Evolutionary conservation across 2,888 invertebrate genomes (phyloP), one percentile per base, ranked within the genome.

Genomic region (Acrocyrtus sp.): DNA sequence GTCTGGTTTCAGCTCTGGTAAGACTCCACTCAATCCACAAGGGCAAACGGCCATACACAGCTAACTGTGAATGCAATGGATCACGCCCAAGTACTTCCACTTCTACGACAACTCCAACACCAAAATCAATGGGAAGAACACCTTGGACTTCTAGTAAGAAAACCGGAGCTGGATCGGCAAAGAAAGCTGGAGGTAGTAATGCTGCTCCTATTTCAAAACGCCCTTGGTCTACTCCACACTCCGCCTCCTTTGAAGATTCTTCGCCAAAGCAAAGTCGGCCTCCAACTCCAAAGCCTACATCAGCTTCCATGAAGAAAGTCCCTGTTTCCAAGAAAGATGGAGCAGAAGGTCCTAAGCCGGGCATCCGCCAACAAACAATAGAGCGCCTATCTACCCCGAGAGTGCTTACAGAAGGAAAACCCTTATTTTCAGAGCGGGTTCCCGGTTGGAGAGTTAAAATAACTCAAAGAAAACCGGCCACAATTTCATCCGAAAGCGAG

Each of bases 311-410:
- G n/a, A n/a, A n/a, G n/a, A n/a, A n/a, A n/a, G 24, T 17, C 15
- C 6, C 26, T 3, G 1, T 26, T 24, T 17, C 1, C 22, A 21
- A 29, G 15, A 60, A 60, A 45, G 45, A 21, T 5, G 17, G 26
- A 15, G 12, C 15, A 45, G 8, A 27, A 47, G 29, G 47, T 24
- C 1, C 53, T 17, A 34, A 53, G 15, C 60, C 53, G 15, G 60
- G 53, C 10, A 47, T 61, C 0, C 58, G 68, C 0, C 39, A 60
- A 21, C 39, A 61, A 17, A 68, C 68, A 1, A 47, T 68, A 6
- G 60, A 61, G 15, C 27, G 60, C n/a, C 34, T 68, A 26, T 45
- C 68, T 2, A 61, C 47, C 3, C 68, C 58, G 2, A 60, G 54
- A 47, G 22, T 43, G 6, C 34, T 47, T 8, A n/a, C 10, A 21